These are phyloP conservation scores for Sylvicola cinctus DNA, from an alignment of 2,888 invertebrate species.

Conservation along the genomic window DNA sequence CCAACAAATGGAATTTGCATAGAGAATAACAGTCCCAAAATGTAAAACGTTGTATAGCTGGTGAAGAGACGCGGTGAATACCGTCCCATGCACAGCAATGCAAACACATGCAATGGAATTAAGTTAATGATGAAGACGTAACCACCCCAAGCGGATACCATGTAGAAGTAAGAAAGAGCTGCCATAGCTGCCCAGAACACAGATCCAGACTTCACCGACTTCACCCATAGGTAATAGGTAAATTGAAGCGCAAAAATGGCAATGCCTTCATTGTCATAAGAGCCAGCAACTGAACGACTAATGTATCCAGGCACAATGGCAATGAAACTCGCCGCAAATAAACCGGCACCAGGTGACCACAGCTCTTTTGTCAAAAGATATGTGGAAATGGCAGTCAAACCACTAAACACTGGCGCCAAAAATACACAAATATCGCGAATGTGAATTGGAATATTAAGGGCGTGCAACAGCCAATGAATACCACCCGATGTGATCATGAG, in stretches of 20 bases:
- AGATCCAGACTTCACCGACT: conserved; percentile 87
- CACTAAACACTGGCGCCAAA: conserved; percentile 86
- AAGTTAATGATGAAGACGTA: conserved; percentile 96
- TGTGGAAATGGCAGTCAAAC: conserved; percentile 85
- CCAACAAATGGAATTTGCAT: conserved; percentile 91
- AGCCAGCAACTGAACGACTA: conserved; percentile 91
- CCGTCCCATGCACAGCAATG: conserved; percentile 76
- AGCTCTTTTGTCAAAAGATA: conserved; percentile 90
- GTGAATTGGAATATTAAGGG: conserved; percentile 74
- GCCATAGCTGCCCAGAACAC: conserved; percentile 79
- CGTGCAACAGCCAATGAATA: conserved; percentile 63
- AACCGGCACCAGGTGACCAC: conserved; percentile 79
- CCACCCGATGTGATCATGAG: conserved; percentile 90
- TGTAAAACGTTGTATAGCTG: conserved; percentile 88
- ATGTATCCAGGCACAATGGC: conserved; percentile 95
- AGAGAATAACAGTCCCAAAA: conserved; percentile 82
- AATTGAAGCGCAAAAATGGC: conserved; percentile 97
- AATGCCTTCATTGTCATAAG: conserved; percentile 95
- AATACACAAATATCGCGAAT: conserved; percentile 96
- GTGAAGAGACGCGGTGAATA: conserved; percentile 90
- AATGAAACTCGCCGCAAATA: conserved; percentile 88
- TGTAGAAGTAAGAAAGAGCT: conserved; percentile 92
- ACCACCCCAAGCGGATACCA: conserved; percentile 98
- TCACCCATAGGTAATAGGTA: conserved; percentile 95
- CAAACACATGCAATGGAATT: conserved; percentile 87